These are phyloP conservation scores for Alethe diademata DNA, from an alignment of 2,113 vertebrate species.

Conservation along the genomic window DNA sequence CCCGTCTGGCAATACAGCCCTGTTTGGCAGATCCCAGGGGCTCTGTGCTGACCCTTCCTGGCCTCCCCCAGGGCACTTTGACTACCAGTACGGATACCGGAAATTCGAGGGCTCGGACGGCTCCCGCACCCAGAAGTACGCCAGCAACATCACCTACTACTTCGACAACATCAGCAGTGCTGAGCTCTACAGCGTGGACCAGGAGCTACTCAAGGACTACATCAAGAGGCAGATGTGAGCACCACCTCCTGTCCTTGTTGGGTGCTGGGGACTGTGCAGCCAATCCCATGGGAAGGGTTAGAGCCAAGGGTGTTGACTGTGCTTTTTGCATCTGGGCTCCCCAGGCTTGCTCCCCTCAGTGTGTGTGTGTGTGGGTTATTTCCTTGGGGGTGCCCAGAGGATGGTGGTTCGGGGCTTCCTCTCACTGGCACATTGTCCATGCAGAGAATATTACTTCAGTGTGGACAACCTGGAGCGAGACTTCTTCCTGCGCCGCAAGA, in stretches of 20 bases:
- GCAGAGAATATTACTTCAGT: constrained; percentile 97
- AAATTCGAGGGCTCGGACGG: constrained; percentile 86
- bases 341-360: neutral
- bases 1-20: neutral
- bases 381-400: neutral
- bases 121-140: constrained; percentile 85
- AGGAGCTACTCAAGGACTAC: constrained; percentile 96
- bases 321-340: rapidly evolving
- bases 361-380: neutral
- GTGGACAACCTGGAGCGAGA: constrained; percentile 95
- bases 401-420: neutral
- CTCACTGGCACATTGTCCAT: neutral
- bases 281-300: neutral
- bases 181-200: constrained; percentile 90
- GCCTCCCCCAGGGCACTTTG: constrained; percentile 84
- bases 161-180: constrained; percentile 97
- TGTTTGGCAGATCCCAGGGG: neutral
- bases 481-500: constrained; percentile 95
- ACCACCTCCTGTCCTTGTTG: neutral
- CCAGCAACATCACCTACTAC: constrained; percentile 93
- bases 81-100: constrained; percentile 92
- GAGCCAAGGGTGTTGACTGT: rapidly evolving
- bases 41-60: neutral
- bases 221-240: constrained; percentile 98
- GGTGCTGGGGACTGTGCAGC: neutral